Evolutionary conservation across 2,113 vertebrate species (phyloP), one percentile per base, ranked within the genome.

Genomic region (Aleadryas rufinucha): DNA sequence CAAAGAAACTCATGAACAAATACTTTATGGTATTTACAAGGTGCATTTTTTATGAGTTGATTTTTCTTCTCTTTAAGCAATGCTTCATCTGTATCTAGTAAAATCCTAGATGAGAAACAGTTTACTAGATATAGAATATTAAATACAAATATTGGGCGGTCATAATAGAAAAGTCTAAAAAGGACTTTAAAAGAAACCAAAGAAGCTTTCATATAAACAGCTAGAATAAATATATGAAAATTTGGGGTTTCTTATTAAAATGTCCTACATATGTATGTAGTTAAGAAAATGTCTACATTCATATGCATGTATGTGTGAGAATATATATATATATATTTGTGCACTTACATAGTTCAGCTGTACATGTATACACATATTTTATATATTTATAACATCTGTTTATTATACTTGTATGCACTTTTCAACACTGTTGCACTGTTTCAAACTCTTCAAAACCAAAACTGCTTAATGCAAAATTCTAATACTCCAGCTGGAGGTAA

Each of bases 41-140:
- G 92, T 94, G 61, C 80, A 78, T 96, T 97, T 97, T 96, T 96
- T 91, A 95, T 84, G 83, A 93, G 93, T 88, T 87, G 84, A 84
- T 91, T 96, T 96, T 96, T 76, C 37, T 84, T 35, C 47, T 96
- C 88, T 81, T 94, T 84, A 93, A 84, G 85, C 53, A 81, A 39
- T 2, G 39, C 13, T 89, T 96, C 82, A 68, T 93, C 90, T 96
- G 88, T 81, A 49, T 78, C 72, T 90, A 75, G 76, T 89, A 53
- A 94, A 92, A 68, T 75, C 37, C 37, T 83, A 84, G 68, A 96
- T 81, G 80, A 81, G 90, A 93, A 94, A 88, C 47, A 80, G 72
- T 93, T 96, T 93, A 68, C 72, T 94, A 76, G 90, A 71, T 75
- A 75, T 6, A 41, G 85, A 89, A 86, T 90, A 93, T 84, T 90